These are phyloP conservation scores for Machaerirhynchus nigripectus DNA, from an alignment of 2,113 vertebrate species.

Conservation along the genomic window DNA sequence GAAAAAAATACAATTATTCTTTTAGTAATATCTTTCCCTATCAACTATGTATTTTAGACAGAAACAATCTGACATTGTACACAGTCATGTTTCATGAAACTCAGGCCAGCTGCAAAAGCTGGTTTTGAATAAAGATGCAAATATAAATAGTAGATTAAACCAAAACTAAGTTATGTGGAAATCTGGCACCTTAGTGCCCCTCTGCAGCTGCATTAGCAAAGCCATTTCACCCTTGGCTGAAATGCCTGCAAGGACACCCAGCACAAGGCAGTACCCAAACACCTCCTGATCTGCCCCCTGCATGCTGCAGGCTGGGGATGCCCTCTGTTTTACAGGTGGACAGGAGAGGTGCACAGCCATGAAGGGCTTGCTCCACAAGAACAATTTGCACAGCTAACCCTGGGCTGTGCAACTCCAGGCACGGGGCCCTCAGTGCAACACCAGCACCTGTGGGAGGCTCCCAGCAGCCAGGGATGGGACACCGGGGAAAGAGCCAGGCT, in stretches of 20 bases:
- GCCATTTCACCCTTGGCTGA: neutral
- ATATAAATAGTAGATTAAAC: neutral
- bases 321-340: too few species aligned
- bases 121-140: neutral
- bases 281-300: neutral
- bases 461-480: neutral
- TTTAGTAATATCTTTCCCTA: neutral
- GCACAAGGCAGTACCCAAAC: neutral
- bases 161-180: neutral
- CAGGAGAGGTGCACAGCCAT: neutral
- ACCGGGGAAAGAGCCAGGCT: neutral
- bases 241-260: accelerated
- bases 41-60: neutral
- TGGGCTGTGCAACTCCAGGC: neutral
- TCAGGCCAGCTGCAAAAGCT: neutral
- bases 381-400: neutral
- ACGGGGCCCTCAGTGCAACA: neutral
- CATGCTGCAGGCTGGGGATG: accelerated
- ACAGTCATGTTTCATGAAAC: neutral
- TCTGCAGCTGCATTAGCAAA: neutral
- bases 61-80: neutral
- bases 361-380: neutral
- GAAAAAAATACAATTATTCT: neutral
- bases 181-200: neutral
- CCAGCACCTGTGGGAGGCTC: neutral